Conservation (phyloP, 2,113 vertebrate genomes). For the Saguinus midas region DNA sequence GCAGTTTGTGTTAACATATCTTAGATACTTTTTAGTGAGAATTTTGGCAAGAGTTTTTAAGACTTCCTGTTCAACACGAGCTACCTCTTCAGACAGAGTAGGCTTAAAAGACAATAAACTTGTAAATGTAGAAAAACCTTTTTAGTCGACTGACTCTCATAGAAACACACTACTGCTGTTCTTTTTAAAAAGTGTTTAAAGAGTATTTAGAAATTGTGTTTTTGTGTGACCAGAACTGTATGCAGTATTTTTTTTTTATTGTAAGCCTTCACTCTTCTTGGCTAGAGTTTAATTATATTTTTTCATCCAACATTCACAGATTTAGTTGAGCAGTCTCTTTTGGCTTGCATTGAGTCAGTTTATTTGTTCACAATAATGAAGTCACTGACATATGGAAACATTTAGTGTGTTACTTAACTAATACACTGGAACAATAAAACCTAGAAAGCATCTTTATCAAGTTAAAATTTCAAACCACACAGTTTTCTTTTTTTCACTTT, state of each 20-base stretch:
- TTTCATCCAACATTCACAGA: background rate
- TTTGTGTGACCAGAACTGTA: background rate
- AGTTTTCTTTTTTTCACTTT: conserved; percentile 28
- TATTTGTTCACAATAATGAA: conserved; percentile 63
- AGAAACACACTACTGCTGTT: background rate
- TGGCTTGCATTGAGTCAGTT: conserved; percentile 26
- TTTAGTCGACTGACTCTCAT: background rate
- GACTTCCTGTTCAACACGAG: background rate
- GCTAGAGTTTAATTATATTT: conserved; percentile 18
- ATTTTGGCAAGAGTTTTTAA: conserved; percentile 25
- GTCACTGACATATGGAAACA: conserved; percentile 54
- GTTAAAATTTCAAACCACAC: conserved; percentile 2
- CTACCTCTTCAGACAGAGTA: background rate
- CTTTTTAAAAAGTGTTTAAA: conserved; percentile 3
- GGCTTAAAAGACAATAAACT: background rate
- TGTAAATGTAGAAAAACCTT: background rate
- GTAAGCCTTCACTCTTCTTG: conserved; percentile 8
- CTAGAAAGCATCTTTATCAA: conserved; percentile 60
- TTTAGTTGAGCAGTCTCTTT: conserved; percentile 30
- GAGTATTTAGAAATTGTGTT: background rate
- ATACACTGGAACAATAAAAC: conserved; percentile 25
- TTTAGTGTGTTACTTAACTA: conserved; percentile 49
- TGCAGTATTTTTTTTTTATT: background rate
- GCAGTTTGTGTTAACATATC: background rate
- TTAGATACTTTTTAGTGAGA: background rate